Evolutionary conservation across 2,888 invertebrate genomes (phyloP).

Genomic region (Carabus problematicus): DNA sequence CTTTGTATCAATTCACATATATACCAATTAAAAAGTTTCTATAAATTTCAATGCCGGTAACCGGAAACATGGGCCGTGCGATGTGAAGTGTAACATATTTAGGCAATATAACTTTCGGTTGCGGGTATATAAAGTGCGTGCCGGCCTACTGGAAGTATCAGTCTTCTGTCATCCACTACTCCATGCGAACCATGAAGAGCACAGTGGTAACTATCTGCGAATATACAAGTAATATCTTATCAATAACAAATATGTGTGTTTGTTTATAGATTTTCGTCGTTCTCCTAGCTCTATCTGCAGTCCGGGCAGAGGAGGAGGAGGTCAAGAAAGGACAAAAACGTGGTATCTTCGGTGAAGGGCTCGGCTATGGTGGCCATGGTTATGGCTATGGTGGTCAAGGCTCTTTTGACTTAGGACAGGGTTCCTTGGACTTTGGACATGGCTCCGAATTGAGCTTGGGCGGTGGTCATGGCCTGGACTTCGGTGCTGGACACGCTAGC

Average conservation of each 20-base stretch:
- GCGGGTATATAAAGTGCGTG: slow-evolving; percentile 23
- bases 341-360: slow-evolving; percentile 60
- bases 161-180: slow-evolving; percentile 14
- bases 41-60: neutral
- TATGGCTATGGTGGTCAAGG: slow-evolving; percentile 44
- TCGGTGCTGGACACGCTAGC: slow-evolving; percentile 44
- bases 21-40: too few species aligned
- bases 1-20: too few species aligned
- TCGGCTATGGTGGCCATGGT: slow-evolving; percentile 55
- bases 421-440: slow-evolving; percentile 14
- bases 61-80: slow-evolving; percentile 31
- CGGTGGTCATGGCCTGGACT: slow-evolving; percentile 44
- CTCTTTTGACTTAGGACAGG: slow-evolving; percentile 9
- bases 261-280: slow-evolving; percentile 59
- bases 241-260: too few species aligned
- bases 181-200: too few species aligned
- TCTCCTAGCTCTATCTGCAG: slow-evolving; percentile 58
- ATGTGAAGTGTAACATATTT: slow-evolving; percentile 32
- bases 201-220: too few species aligned
- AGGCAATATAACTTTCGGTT: slow-evolving; percentile 28
- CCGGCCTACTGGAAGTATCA: slow-evolving; percentile 17
- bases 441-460: slow-evolving; percentile 20
- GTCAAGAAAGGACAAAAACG: slow-evolving; percentile 58
- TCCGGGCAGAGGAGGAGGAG: slow-evolving; percentile 53
- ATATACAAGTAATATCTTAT: too few species aligned